phyloP scores from a whole-genome alignment of 2,888 invertebrate genomes.

The Scaptodrosophila latifasciaeformis region DNA sequence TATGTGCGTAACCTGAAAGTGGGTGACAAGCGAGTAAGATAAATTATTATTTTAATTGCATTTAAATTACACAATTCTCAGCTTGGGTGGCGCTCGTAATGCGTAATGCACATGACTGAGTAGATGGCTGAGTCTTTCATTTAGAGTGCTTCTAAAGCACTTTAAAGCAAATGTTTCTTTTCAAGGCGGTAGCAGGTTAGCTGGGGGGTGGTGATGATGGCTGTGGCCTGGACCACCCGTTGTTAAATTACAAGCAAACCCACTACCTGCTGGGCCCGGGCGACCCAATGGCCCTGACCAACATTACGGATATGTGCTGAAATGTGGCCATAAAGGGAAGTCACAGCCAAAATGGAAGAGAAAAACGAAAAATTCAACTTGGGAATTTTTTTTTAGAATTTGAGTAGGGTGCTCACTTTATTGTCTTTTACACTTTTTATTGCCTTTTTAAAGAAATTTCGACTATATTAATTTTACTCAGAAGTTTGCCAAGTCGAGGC shows the following conservation, averaged over 20 bases:
- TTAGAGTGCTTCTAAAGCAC: too few species aligned
- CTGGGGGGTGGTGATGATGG: too few species aligned
- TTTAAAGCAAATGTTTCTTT: too few species aligned
- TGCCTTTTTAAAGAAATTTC: too few species aligned
- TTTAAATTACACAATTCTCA: conserved; percentile 57
- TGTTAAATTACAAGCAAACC: conserved; percentile 53
- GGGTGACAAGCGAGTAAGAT: conserved; percentile 62
- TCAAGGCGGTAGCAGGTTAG: too few species aligned
- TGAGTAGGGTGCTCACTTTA: too few species aligned
- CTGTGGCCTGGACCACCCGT: conserved; percentile 41
- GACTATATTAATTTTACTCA: too few species aligned
- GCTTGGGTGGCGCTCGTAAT: conserved; percentile 19
- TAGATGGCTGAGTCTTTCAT: too few species aligned
- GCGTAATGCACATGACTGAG: background rate
- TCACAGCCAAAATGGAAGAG: background rate
- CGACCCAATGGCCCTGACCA: conserved; percentile 2
- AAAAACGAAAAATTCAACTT: background rate
- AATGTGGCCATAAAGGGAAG: background rate
- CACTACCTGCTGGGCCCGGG: conserved; percentile 19
- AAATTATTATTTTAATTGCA: conserved; percentile 69
- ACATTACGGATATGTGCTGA: background rate
- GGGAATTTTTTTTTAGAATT: background rate
- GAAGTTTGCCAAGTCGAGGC: too few species aligned
- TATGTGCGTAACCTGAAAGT: conserved; percentile 14
- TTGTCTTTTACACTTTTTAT: too few species aligned